Evolutionary conservation across 1,140 invertebrate species (phyloP).

Genomic region (Magallana angulata): DNA sequence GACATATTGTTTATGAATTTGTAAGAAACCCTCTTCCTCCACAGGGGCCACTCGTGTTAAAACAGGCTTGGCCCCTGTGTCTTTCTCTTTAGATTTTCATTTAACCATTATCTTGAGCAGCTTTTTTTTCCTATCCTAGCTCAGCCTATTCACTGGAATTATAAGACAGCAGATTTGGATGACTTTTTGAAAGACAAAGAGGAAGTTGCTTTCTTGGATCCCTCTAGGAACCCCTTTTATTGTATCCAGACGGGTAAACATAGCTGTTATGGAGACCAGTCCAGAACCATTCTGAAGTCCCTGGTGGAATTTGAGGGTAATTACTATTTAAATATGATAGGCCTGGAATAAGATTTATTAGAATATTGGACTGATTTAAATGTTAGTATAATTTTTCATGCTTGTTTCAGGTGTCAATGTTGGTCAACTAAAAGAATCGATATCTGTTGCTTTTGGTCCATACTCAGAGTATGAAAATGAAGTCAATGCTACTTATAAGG

Average conservation of each 20-base stretch:
- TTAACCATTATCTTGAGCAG: no score
- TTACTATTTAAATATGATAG: not conserved
- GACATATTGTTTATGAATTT: no score
- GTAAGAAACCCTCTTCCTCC: no score
- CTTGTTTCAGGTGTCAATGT: constrained; percentile 64
- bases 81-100: no score
- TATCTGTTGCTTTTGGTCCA: constrained; percentile 69
- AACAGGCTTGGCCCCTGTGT: no score
- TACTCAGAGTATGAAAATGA: constrained; percentile 70
- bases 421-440: constrained; percentile 61
- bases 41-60: no score
- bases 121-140: constrained; percentile 59
- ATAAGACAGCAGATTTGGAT: constrained; percentile 67
- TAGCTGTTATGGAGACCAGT: constrained; percentile 74
- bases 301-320: constrained; percentile 70
- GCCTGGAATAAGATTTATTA: not conserved
- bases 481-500: constrained; percentile 63
- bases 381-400: not conserved
- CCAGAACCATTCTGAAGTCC: constrained; percentile 70
- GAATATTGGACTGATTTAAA: no score
- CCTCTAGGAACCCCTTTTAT: constrained; percentile 74
- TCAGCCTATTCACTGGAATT: constrained; percentile 75
- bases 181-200: constrained; percentile 61
- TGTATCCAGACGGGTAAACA: constrained; percentile 65
- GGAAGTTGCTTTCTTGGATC: constrained; percentile 72